These are phyloP conservation scores for Lamprologus speciosus DNA, from an alignment of 2,113 vertebrate genomes.

Conservation along the genomic window DNA sequence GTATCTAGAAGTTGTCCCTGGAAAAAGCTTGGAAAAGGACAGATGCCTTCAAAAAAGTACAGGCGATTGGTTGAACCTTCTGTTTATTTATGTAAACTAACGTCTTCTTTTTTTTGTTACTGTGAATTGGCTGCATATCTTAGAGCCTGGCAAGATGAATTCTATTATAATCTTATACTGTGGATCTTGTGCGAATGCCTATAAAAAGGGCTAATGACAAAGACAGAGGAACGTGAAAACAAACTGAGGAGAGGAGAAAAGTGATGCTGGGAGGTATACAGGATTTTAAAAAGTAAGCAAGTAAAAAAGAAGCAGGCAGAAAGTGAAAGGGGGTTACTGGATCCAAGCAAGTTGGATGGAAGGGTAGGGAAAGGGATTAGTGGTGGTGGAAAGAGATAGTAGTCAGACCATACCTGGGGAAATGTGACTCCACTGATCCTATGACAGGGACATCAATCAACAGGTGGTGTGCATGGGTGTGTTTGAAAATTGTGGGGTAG, in stretches of 20 bases:
- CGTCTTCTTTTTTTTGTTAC: background rate
- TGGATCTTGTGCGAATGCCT: background rate
- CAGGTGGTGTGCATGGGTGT: background rate
- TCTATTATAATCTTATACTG: background rate
- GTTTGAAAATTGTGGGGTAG: background rate
- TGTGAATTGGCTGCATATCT: background rate
- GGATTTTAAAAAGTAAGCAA: background rate
- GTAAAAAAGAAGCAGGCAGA: constrained; percentile 1
- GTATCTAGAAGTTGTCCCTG: background rate
- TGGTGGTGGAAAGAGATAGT: background rate
- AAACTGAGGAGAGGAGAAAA: background rate
- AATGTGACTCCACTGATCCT: constrained; percentile 46
- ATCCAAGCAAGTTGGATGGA: background rate
- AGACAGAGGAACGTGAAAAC: background rate
- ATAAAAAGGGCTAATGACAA: background rate
- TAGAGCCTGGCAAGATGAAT: background rate
- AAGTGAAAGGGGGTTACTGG: background rate
- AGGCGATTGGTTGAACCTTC: background rate
- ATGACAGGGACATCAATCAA: constrained; percentile 56
- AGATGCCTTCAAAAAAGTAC: background rate
- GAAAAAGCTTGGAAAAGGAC: background rate
- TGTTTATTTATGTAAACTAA: background rate
- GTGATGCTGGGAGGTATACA: background rate
- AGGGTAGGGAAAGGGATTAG: background rate
- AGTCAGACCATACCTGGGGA: constrained; percentile 44